Percentiles rank a stretch among this genome's conserved stretches.
Evolutionary conservation across 2,113 vertebrate genomes (phyloP).

Genomic region (Balaeniceps rex): DNA sequence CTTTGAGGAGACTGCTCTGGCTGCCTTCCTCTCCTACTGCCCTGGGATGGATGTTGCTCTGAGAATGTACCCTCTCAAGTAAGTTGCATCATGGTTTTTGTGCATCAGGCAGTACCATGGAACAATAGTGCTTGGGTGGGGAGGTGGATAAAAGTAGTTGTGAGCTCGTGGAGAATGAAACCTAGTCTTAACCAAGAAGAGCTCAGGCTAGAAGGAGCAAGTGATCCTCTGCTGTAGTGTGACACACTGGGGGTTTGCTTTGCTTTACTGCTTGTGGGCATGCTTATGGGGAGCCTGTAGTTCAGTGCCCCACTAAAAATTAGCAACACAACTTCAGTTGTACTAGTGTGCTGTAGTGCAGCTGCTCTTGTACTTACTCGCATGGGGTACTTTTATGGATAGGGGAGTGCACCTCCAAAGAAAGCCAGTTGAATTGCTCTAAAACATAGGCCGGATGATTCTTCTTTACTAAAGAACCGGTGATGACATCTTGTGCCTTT

Average conservation of each 20-base stretch:
- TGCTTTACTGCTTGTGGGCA: background rate
- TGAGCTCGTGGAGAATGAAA: background rate
- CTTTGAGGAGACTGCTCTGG: conserved; percentile 83
- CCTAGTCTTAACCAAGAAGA: background rate
- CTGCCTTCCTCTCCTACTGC: conserved; percentile 83
- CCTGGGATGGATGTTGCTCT: conserved; percentile 85
- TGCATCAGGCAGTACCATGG: background rate
- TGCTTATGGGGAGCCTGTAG: background rate
- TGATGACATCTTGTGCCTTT: background rate
- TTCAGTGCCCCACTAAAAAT: background rate
- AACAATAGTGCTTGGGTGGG: background rate
- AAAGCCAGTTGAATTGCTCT: background rate
- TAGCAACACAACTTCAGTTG: background rate
- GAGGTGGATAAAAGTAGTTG: background rate
- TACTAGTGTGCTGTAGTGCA: background rate
- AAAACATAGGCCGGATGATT: background rate
- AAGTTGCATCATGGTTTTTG: conserved; percentile 18
- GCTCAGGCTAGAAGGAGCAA: background rate
- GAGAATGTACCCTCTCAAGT: conserved; percentile 85
- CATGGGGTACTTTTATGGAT: background rate
- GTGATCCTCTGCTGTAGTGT: background rate
- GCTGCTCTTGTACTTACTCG: background rate
- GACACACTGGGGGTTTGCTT: background rate
- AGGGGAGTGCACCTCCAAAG: background rate
- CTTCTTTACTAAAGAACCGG: background rate